A percentile compares a stretch with the other conserved stretches of the same genome.
These are phyloP conservation scores for Brachyrhaphis roseni DNA, from an alignment of 2,797 vertebrate species.

Conservation along the genomic window DNA sequence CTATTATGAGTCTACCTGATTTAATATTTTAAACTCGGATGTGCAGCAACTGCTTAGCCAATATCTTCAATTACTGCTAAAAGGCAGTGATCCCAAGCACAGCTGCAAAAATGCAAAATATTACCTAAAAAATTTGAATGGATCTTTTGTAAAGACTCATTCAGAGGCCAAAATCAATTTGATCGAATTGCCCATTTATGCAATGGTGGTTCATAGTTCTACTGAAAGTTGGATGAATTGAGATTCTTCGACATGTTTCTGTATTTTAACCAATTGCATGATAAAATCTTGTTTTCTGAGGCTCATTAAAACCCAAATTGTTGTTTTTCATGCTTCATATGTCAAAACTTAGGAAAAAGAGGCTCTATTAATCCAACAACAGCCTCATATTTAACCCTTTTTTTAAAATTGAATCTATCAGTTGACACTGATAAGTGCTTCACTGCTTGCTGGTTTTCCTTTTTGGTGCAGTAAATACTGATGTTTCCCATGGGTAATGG, in stretches of 20 bases:
- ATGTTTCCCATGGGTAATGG: slow-evolving; percentile 55
- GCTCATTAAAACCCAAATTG: not conserved
- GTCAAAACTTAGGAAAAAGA: not conserved
- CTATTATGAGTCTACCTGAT: not conserved
- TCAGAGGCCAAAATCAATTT: not conserved
- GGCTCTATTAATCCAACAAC: not conserved
- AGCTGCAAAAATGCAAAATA: not conserved
- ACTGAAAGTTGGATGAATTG: not conserved
- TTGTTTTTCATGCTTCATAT: not conserved
- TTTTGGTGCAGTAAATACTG: slow-evolving; percentile 46
- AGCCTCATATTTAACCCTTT: not conserved
- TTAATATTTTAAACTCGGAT: not conserved
- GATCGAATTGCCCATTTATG: not conserved
- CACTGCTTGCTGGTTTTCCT: slow-evolving; percentile 34
- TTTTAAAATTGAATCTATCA: not conserved
- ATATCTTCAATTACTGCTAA: not conserved
- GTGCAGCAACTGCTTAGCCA: not conserved
- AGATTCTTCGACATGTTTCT: not conserved
- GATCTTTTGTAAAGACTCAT: not conserved
- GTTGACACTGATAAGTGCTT: slow-evolving; percentile 55
- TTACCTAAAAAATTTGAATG: not conserved
- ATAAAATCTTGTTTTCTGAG: not conserved
- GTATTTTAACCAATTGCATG: not conserved
- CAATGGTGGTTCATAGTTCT: not conserved
- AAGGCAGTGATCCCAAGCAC: not conserved